Conservation (phyloP, 2,113 vertebrate genomes). For the Tauraco erythrolophus region DNA sequence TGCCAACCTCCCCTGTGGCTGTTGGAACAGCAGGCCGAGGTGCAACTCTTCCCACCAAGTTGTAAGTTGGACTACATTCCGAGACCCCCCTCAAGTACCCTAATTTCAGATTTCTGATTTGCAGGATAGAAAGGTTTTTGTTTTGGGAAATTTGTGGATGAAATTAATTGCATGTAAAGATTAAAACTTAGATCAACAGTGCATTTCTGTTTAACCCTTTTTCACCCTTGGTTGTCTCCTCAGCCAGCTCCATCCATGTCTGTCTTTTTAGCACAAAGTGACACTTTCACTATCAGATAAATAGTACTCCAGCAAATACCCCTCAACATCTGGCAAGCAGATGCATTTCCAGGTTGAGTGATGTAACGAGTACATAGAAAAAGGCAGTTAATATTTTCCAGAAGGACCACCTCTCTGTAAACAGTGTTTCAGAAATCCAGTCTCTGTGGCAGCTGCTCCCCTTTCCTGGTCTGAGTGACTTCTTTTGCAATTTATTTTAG, state of each 20-base stretch:
- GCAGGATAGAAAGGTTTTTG: neutral
- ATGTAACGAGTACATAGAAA: neutral
- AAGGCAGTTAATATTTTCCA: neutral
- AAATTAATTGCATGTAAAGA: neutral
- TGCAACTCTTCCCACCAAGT: neutral
- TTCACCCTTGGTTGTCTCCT: neutral
- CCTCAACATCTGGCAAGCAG: conserved; percentile 3
- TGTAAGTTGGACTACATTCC: neutral
- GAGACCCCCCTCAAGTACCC: neutral
- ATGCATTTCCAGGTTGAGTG: neutral
- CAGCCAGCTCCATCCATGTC: neutral
- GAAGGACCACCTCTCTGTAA: neutral
- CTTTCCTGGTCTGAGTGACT: neutral
- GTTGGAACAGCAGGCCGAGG: neutral
- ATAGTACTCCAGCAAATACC: neutral
- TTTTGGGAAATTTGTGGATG: neutral
- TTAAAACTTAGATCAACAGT: neutral
- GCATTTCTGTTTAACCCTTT: neutral
- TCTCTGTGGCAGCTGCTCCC: neutral
- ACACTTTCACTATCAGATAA: neutral
- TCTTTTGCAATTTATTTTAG: neutral
- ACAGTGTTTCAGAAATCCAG: neutral
- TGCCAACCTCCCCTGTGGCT: neutral
- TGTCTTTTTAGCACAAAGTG: neutral
- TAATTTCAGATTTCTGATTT: neutral